Conservation (phyloP, 2,797 vertebrate genomes). For the Tapirus indicus region DNA sequence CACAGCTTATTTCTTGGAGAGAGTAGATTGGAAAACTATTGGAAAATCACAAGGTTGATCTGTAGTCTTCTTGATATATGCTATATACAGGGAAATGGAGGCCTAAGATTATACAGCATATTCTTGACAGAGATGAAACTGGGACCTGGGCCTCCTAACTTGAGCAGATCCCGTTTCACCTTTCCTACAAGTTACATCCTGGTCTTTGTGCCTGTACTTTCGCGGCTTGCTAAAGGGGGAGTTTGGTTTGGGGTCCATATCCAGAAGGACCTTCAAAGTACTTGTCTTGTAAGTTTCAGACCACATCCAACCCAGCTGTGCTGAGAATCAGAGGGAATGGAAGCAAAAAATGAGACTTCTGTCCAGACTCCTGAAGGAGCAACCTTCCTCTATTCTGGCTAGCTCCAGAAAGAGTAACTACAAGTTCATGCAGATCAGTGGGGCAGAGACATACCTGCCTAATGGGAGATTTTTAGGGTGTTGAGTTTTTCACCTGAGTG, state of each 20-base stretch:
- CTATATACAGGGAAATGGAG: not conserved
- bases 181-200: not conserved
- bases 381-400: not conserved
- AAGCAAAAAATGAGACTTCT: not conserved
- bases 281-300: constrained; percentile 35
- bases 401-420: not conserved
- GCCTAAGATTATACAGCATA: not conserved
- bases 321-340: constrained; percentile 19
- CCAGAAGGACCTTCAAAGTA: not conserved
- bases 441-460: not conserved
- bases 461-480: not conserved
- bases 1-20: constrained; percentile 48
- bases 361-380: not conserved
- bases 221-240: not conserved
- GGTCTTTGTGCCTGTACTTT: not conserved
- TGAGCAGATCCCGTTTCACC: not conserved
- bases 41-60: not conserved
- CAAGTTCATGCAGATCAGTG: not conserved
- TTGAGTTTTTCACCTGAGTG: not conserved
- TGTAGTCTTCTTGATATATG: not conserved
- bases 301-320: not conserved
- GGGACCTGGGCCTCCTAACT: not conserved
- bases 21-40: constrained; percentile 83
- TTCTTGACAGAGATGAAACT: not conserved
- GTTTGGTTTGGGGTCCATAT: not conserved